Base-by-base conservation (phyloP, 2,888 invertebrate genomes). In the Ceriagrion tenellum region DNA sequence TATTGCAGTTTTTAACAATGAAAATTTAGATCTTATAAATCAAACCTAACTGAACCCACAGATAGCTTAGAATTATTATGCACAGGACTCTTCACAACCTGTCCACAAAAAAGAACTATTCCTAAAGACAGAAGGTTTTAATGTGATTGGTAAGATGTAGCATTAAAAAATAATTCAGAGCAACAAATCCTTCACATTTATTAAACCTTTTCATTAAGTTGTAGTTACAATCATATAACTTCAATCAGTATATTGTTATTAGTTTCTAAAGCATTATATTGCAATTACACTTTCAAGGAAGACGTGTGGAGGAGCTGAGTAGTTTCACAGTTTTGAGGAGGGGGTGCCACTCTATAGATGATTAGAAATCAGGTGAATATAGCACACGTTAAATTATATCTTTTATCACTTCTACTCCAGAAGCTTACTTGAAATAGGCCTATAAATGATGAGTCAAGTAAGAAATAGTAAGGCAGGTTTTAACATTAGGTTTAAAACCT, bases 261-360 rank as follows among this genome's bases (percentile, higher is more conserved):
- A 81, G 81, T 81, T 35, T 81, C 81, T 81, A 26, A 74, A 47
- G 93, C 47, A 47, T 93, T 35, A 74, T 74, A 93, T 47, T 93
- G 63, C 93, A 69, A 91, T 69, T 93, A 93, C 93, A 89, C 89
- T 89, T 89, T 89, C 55, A 30, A 93, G 93, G 93, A 93, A 93
- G 93, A 93, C 93, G 69, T 93, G 69, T 74, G 74, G 74, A 93
- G 93, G 69, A 93, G 69, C 63, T 47, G 89, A 55, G 55, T 55
- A 89, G 47, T 89, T 88, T 93, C 69, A 93, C 93, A 93, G 69
- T 69, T 93, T 35, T 93, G 93, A 93, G 93, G 93, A 93, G 93
- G 35, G 93, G 93, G 93, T 93, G 93, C 93, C 69, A 69, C 23
- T 74, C 93, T 74, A n/a, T n/a, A 93, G 93, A 55, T 93, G 47